phyloP scores from a whole-genome alignment of 1,140 invertebrate genomes.

The Arctopsyche grandis region DNA sequence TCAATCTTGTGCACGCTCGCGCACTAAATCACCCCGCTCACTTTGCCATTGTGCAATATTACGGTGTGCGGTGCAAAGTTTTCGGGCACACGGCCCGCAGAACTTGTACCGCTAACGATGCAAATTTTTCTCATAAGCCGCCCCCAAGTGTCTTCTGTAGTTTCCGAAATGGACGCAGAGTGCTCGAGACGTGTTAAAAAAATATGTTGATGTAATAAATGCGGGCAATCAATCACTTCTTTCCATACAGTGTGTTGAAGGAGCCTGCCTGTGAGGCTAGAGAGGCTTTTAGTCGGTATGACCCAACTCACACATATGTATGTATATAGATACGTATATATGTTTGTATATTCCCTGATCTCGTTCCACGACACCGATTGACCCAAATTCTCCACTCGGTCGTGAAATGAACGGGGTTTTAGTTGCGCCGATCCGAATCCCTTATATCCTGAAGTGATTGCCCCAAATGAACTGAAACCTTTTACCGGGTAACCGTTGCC shows the following conservation, averaged over 20 bases:
- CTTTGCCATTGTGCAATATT: conserved; percentile 15
- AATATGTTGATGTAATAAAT: conserved; percentile 49
- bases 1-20: not conserved
- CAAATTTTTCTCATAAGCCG: conserved; percentile 37
- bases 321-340: not conserved
- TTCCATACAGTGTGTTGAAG: not conserved
- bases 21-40: not conserved
- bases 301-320: not conserved
- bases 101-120: conserved; percentile 14
- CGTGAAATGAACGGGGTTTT: not conserved
- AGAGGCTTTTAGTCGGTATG: not conserved
- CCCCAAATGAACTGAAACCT: conserved; percentile 28
- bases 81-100: not conserved
- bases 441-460: conserved; percentile 27
- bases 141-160: not conserved
- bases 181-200: conserved; percentile 25
- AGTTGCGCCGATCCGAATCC: not conserved
- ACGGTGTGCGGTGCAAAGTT: not conserved
- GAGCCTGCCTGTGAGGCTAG: not conserved
- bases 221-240: conserved; percentile 42
- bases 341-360: not conserved
- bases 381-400: conserved; percentile 33
- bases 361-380: conserved; percentile 23
- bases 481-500: conserved; percentile 8
- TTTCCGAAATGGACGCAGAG: conserved; percentile 15